Base-by-base conservation (phyloP, 1,140 invertebrate species). In the Ceratoteleas bidentatus region DNA sequence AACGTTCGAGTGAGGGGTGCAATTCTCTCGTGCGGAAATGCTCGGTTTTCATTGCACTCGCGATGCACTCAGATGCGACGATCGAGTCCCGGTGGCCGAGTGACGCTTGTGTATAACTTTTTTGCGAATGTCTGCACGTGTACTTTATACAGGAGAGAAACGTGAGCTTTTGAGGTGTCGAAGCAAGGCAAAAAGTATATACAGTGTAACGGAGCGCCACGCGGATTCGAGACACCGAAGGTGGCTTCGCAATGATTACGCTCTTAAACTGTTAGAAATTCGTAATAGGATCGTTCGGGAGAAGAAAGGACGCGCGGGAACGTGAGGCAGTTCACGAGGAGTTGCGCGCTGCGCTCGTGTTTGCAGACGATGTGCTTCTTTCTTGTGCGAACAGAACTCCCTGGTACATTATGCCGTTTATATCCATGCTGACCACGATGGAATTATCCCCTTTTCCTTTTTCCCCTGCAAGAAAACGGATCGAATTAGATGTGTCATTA, bases 391-490 rank as follows among this genome's bases (percentile, higher is more conserved):
- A 96, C 0, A 98, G 92, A 10, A 98, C 95, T 9, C 97, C 97
- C 91, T 97, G 95, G 87, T 98, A 98, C 86, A 95, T 95, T 11
- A 96, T 94, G 38, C 98, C 98, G 88, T 99, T 99, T 45, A 99
- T 94, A 90, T 99, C 98, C 95, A 99, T 97, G 83, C 96, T 98
- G 4, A 99, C 97, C 34, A 97, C 95, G 47, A 99, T 91, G 13
- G 98, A 98, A 86, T 95, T 96, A 85, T 98, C 96, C 3, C 95
- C 94, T 74, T 95, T 95, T 72, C 90, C 92, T 16, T 94, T 93
- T 80, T 95, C 95, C 68, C 94, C 95, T 95, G 88, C 16, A 83
- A 72, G 66, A 68, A 53, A n/a, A n/a, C n/a, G n/a, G n/a, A n/a
- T n/a, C n/a, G n/a, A n/a, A n/a, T n/a, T n/a, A n/a, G n/a, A n/a